Evolutionary conservation across 2,888 invertebrate genomes (phyloP).

Genomic region (Zele albiditarsus): DNA sequence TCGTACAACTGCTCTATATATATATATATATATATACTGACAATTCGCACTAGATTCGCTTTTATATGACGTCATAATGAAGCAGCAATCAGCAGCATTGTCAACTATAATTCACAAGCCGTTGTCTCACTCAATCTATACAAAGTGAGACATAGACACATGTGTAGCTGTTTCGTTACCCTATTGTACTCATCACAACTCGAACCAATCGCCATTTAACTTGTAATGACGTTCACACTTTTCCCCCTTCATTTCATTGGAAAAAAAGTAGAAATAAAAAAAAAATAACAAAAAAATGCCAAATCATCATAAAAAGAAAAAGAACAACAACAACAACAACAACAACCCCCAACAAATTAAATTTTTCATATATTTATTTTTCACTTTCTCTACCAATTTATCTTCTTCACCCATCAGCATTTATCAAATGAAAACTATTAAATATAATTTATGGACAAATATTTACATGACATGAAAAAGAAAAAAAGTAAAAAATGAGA

Average conservation of each 20-base stretch:
- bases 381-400: not conserved
- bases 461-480: not conserved
- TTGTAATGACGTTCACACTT: conserved; percentile 1
- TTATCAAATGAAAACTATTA: not conserved
- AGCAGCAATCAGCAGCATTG: conserved; percentile 71
- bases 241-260: not conserved
- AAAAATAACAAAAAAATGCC: conserved; percentile 22
- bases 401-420: conserved; percentile 6
- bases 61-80: conserved; percentile 72
- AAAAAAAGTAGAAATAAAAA: not conserved
- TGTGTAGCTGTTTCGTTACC: not conserved
- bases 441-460: too few species aligned
- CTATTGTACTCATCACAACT: conserved; percentile 23
- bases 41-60: conserved; percentile 67
- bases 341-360: not conserved
- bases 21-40: not conserved
- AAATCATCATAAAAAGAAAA: not conserved
- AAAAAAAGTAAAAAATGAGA: not conserved
- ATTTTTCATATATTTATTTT: not conserved
- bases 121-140: conserved; percentile 64
- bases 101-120: conserved; percentile 70
- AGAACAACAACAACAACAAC: too few species aligned
- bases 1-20: not conserved
- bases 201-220: conserved; percentile 12
- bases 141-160: not conserved